Base-by-base conservation (phyloP, 2,113 vertebrate genomes). In the Actinemys pallida region DNA sequence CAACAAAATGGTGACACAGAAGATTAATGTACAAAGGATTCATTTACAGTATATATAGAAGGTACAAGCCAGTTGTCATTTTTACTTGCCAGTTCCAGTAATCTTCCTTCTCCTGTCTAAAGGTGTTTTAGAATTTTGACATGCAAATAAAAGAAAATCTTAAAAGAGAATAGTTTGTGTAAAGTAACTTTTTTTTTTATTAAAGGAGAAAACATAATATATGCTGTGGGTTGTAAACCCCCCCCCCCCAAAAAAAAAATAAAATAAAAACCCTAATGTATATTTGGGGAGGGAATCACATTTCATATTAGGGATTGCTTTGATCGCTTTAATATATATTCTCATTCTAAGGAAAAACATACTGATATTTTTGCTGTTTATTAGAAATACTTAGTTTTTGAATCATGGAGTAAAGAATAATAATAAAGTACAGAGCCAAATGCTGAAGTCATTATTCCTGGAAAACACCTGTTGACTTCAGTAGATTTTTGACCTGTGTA, bases 31-130 rank as follows among this genome's bases (percentile, higher is more conserved):
- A 65, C 14, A 35, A 65, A n/a, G 62, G 6, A 14, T 62, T 79
- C 39, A 10, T 88, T 91, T 92, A 17, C 20, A 47, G 3, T 86
- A 8, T 27, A 14, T 0, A 0, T 1, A 1, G 1, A 0, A 53
- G 56, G 52, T 53, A 29, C 4, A 2, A 76, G 83, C n/a, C 82
- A 24, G 19, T 84, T 88, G 3, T 84, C 13, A 78, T 1, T 45
- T 5, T 45, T 25, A 53, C 5, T 86, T n/a, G 13, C n/a, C 76
- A 17, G 14, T 49, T 11, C 39, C 22, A 88, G 75, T 54, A 87
- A 24, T 76, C 84, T 13, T 82, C 22, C 17, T 84, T 35, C 83
- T 4, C 0, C 1, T 87, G 10, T 81, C 8, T 75, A 42, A 9
- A 35, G 52, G n/a, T 80, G 7, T 88, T 22, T 93, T n/a, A 75